These are phyloP conservation scores for Philaenus spumarius DNA, from an alignment of 1,140 invertebrate genomes.

Conservation along the genomic window DNA sequence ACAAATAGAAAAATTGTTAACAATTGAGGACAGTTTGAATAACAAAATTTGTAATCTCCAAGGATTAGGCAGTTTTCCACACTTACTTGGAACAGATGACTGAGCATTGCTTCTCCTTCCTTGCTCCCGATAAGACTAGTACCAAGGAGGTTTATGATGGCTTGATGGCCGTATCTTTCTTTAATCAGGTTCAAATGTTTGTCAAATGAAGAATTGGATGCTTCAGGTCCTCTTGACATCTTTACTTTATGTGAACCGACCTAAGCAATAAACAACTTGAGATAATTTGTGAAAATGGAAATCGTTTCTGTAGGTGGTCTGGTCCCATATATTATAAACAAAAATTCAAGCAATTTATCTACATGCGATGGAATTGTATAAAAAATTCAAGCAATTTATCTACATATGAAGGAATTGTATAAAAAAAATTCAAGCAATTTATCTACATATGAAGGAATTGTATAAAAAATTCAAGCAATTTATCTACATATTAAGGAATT, in stretches of 20 bases:
- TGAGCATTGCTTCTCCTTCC: conserved; percentile 94
- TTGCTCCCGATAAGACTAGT: conserved; percentile 67
- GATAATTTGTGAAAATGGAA: background rate
- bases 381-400: too few species aligned
- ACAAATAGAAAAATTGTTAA: conserved; percentile 17
- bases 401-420: too few species aligned
- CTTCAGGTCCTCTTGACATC: conserved; percentile 90
- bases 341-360: too few species aligned
- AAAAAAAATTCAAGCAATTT: too few species aligned
- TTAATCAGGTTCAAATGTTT: conserved; percentile 83
- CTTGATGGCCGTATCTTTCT: conserved; percentile 82
- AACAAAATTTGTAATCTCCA: conserved; percentile 6
- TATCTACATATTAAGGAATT: too few species aligned
- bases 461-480: too few species aligned
- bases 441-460: too few species aligned
- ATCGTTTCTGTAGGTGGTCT: conserved; percentile 5
- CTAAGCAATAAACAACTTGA: conserved; percentile 23
- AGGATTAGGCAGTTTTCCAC: background rate
- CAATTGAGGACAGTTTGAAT: background rate
- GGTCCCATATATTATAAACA: background rate
- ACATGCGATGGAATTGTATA: too few species aligned
- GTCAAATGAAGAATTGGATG: conserved; percentile 85
- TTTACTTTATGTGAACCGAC: conserved; percentile 98
- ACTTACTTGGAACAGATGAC: conserved; percentile 80
- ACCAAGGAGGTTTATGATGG: conserved; percentile 15